Conservation (phyloP, 1,140 invertebrate genomes). For the Cardiocondyla obscurior region DNA sequence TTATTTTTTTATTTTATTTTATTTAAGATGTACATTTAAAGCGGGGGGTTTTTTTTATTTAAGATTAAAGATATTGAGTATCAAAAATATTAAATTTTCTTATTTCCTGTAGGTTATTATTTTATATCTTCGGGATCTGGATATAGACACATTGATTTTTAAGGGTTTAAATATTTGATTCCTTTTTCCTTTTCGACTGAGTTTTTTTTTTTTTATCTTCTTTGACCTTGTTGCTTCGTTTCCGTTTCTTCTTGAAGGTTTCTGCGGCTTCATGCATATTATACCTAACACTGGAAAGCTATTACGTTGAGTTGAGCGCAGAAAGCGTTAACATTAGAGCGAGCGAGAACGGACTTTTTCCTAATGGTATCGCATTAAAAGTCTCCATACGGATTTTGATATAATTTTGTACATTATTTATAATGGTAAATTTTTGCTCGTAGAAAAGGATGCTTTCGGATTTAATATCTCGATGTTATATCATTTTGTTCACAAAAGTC, state of each 20-base stretch:
- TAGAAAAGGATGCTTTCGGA: neutral
- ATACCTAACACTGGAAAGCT: conserved; percentile 33
- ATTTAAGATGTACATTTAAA: neutral
- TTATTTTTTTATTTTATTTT: too few species aligned
- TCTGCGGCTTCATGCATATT: conserved; percentile 15
- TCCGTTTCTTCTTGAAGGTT: neutral
- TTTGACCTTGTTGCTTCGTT: neutral
- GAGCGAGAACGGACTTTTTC: neutral
- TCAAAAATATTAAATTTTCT: too few species aligned
- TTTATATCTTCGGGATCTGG: neutral
- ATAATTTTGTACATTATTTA: neutral
- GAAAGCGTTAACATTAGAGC: conserved; percentile 14
- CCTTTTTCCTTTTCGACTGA: neutral
- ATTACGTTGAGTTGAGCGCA: conserved; percentile 2
- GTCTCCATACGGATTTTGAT: neutral
- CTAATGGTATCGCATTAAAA: conserved; percentile 38
- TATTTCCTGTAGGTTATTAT: neutral
- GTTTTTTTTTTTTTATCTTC: neutral
- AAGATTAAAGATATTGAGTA: too few species aligned
- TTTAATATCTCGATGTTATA: neutral
- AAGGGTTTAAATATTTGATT: neutral
- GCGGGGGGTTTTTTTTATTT: too few species aligned
- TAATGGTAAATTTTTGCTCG: neutral
- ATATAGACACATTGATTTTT: neutral
- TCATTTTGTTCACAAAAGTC: neutral